phyloP scores from a whole-genome alignment of 2,113 vertebrate genomes.

The Takifugu flavidus region DNA sequence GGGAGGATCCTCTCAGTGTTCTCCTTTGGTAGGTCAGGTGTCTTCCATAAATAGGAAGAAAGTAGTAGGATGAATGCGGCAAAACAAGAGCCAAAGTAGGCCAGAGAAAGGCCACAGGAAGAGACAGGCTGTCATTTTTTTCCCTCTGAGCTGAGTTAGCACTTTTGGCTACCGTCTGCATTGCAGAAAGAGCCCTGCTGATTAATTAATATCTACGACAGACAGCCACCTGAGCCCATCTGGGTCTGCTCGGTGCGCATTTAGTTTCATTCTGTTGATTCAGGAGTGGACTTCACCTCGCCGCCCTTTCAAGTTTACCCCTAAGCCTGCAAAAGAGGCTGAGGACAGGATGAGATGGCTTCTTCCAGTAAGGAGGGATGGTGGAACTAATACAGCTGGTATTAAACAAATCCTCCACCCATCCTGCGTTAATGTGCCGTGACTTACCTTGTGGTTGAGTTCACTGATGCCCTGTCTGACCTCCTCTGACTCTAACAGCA shows the following conservation, averaged over 20 bases:
- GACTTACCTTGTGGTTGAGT: slow-evolving; percentile 84
- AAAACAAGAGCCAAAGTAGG: slow-evolving; percentile 20
- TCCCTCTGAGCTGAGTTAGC: slow-evolving; percentile 58
- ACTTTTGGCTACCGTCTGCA: slow-evolving; percentile 45
- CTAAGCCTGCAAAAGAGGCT: neutral
- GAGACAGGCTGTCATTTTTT: slow-evolving; percentile 19
- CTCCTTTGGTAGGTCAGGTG: too few species aligned
- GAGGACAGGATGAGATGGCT: neutral
- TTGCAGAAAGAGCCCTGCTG: slow-evolving; percentile 60
- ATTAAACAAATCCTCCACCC: neutral
- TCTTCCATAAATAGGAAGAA: slow-evolving; percentile 26
- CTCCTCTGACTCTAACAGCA: slow-evolving; percentile 79
- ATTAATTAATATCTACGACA: slow-evolving; percentile 64
- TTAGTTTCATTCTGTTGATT: slow-evolving; percentile 10
- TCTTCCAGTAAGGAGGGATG: neutral
- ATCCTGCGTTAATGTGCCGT: slow-evolving; percentile 1
- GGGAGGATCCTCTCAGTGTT: too few species aligned
- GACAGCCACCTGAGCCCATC: slow-evolving; percentile 50
- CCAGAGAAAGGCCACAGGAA: slow-evolving; percentile 13
- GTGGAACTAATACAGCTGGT: neutral
- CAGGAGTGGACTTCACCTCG: neutral
- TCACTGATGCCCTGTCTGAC: slow-evolving; percentile 81
- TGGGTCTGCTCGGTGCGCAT: slow-evolving; percentile 33
- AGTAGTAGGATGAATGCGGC: slow-evolving; percentile 6
- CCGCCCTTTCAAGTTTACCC: neutral